Evolutionary conservation across 2,113 vertebrate species (phyloP), one percentile per base, ranked within the genome.

Genomic region (Xerus inauris): DNA sequence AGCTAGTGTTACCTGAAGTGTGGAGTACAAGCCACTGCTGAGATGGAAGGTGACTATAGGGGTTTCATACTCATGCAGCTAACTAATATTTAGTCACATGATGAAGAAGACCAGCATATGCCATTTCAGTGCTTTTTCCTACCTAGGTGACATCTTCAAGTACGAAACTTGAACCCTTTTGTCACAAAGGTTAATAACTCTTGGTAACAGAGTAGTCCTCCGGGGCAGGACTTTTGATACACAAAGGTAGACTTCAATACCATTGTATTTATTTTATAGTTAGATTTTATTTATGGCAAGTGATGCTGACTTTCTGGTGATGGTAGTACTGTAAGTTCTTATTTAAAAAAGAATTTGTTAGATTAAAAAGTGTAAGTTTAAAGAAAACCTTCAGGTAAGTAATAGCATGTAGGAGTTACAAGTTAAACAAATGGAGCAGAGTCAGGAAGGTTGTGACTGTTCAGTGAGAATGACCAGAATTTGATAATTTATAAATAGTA

Each of bases 401-500:
- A 45, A 38, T 47, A 95, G 4, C 59, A 8, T n/a, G 38, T 32
- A 38, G 42, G 28, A 47, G 59, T 62, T 62, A 62, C 24, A 22
- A 62, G 59, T 62, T 19, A 0, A 1, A 8, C 2, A 20, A 12
- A 12, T 62, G 2, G 5, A 85, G 28, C 9, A 19, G 72, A 69
- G 40, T 54, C 42, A 54, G 71, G 47, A 72, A 47, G 30, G 20
- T 47, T 35, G 35, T 65, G 47, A 42, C n/a, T 84, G 47, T 40
- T n/a, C n/a, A 38, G 65, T 47, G n/a, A 88, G 73, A 62, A 13
- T 76, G 73, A 75, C 42, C 80, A 17, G 62, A 65, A 24, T 67
- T 73, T 94, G 79, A 81, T 26, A 76, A 83, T 73, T 94, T 84
- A 81, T 26, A 76, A 83, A 71, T 17, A n/a, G 85, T 28, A 22